Evolutionary conservation across 92 coral and sea anemone species (phyloP), one percentile per base, ranked within the genome.

Genomic region (Epizoanthus fatuus): DNA sequence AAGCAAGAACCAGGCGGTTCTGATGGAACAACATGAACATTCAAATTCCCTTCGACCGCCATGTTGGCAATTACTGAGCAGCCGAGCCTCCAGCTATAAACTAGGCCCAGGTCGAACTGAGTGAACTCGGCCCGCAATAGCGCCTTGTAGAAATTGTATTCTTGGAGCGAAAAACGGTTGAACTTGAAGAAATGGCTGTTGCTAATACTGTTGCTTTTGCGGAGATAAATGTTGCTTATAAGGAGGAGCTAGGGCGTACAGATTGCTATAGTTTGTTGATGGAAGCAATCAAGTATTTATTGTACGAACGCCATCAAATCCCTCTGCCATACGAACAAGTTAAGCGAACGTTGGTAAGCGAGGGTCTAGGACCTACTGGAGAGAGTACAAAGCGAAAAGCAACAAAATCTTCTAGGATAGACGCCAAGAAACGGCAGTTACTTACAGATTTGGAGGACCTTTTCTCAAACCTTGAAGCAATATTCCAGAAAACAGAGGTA

Each of bases 281-380:
- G 14, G 95, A 94, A 79, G 91, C 93, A 75, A 93, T 97, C 37
- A 96, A 97, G 85, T 95, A 89, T 68, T 83, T 97, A 40, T 74
- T 95, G 17, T 95, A 95, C 70, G 97, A 97, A 72, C 93, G 99
- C 15, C 95, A 88, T 57, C 99, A 97, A 89, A 86, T 93, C 14
- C 98, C 98, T 39, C 56, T 93, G 15, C 98, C 99, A n/a, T 90
- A 89, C 80, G 97, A 93, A 81, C 98, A 97, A 76, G 73, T 97
- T 14, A 90, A 86, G 60, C 81, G 89, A 55, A 53, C 81, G 37
- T 76, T 91, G 29, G 81, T 75, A 52, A 86, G 69, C n/a, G 83
- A 86, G 17, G 39, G 35, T 62, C 54, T 57, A 39, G 84, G 49
- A 65, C 13, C 81, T 17, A 90, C 76, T 65, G 90, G 74, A 71